A percentile compares a stretch with the other conserved stretches of the same genome.
phyloP scores from a whole-genome alignment of 2,797 vertebrate genomes.

The Malacoctenus gilli region DNA sequence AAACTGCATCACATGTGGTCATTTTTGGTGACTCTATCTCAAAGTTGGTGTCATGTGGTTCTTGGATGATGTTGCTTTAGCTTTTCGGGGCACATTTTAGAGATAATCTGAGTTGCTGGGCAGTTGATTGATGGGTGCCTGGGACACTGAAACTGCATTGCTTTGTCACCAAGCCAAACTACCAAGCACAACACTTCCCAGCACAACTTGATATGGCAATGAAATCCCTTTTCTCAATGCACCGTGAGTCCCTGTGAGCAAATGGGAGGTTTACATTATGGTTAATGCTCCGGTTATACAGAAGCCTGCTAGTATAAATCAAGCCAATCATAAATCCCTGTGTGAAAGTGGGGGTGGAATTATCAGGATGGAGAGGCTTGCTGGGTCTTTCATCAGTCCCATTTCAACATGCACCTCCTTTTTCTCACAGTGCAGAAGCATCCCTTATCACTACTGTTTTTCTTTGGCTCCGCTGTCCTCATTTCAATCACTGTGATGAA shows the following conservation, averaged over 20 bases:
- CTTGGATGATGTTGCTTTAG: background rate
- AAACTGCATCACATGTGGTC: too few relatives aligned
- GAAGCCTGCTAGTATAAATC: slow-evolving; percentile 46
- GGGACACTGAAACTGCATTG: slow-evolving; percentile 31
- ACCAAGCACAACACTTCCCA: slow-evolving; percentile 13
- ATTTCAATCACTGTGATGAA: slow-evolving; percentile 66
- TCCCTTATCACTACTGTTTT: slow-evolving; percentile 64
- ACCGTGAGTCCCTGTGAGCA: slow-evolving; percentile 29
- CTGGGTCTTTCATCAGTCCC: slow-evolving; percentile 56
- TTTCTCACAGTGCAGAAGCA: slow-evolving; percentile 42
- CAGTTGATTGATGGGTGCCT: slow-evolving; percentile 9
- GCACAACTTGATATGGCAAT: slow-evolving; percentile 19
- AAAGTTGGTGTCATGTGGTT: slow-evolving; percentile 6
- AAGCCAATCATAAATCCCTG: slow-evolving; percentile 47
- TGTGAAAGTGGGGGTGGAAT: slow-evolving; percentile 51
- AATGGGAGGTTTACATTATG: slow-evolving; percentile 29
- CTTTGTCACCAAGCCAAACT: slow-evolving; percentile 19
- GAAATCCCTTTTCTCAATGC: slow-evolving; percentile 13
- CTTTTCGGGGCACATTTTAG: slow-evolving; percentile 1
- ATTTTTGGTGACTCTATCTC: slow-evolving; percentile 8
- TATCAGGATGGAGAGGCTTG: slow-evolving; percentile 50
- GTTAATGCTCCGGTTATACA: slow-evolving; percentile 29
- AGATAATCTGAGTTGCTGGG: background rate
- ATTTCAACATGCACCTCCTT: slow-evolving; percentile 41
- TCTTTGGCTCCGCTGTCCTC: slow-evolving; percentile 62